Evolutionary conservation across 2,797 vertebrate genomes (phyloP), one percentile per base, ranked within the genome.

Genomic region (Clangula hyemalis): DNA sequence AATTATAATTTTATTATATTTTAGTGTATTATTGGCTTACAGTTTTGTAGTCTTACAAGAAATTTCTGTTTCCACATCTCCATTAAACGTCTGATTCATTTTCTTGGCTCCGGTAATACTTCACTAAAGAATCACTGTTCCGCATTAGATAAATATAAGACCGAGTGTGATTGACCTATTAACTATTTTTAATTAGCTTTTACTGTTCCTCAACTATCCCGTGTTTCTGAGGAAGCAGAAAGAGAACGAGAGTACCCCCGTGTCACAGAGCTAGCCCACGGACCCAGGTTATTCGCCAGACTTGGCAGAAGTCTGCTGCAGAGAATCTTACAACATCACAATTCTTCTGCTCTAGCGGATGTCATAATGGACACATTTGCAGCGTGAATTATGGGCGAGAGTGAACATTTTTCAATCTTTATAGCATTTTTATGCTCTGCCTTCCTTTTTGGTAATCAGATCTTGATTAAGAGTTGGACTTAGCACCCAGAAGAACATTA

Each of bases 61-160:
- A 97, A 97, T 96, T 96, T 97, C 94, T 76, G 17, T 96, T 97
- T 97, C 96, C 96, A 95, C 71, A 94, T 91, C 96, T 86, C 93
- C 96, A 96, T 97, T 97, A 97, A 96, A 92, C 41, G 86, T 94
- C 94, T 96, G 95, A 96, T 98, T 97, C 89, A 96, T 95, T 96
- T 94, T 96, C 95, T 97, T 97, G 97, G 96, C 96, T 94, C 78
- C 4, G 70, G 62, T 87, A 96, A 95, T 88, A 70, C 92, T 96
- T 87, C 87, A 77, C 90, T 93, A 85, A 95, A 85, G 93, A 95
- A 95, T 77, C 91, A 71, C 75, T 58, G 39, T 66, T 93, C 93
- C 96, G 77, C 87, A 93, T 88, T 96, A 91, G 89, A 95, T 81
- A 97, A 97, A 97, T 96, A 94, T 91, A 96, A 97, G 85, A 90